Percentiles rank a stretch among this genome's conserved stretches.
Conservation (phyloP, 2,888 invertebrate species). For the Galerucella pusilla region DNA sequence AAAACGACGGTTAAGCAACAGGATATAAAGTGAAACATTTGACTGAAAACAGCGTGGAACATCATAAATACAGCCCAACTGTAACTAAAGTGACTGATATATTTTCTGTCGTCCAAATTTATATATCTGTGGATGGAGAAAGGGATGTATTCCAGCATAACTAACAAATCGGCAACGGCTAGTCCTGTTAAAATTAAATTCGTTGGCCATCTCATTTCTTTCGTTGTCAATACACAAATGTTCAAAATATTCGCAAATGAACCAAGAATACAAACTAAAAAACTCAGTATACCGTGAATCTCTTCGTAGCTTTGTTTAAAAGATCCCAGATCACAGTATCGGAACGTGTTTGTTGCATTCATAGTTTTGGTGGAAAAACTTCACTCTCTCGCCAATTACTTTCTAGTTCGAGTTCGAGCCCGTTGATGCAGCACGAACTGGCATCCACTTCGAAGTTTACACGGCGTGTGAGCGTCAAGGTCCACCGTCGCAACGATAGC, state of each 20-base stretch:
- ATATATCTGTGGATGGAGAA: conserved; percentile 86
- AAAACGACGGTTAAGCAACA: conserved; percentile 93
- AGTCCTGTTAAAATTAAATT: conserved; percentile 91
- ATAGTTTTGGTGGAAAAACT: conserved; percentile 7
- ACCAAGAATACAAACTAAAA: conserved; percentile 89
- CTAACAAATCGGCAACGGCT: conserved; percentile 92
- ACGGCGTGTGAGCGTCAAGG: conserved; percentile 11
- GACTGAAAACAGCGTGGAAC: conserved; percentile 90
- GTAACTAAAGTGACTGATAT: conserved; percentile 72
- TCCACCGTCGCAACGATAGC: conserved; percentile 14
- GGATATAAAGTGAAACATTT: conserved; percentile 89
- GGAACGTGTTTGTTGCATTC: conserved; percentile 25
- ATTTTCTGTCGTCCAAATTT: conserved; percentile 68
- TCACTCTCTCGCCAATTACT: neutral
- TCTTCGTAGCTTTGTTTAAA: conserved; percentile 76
- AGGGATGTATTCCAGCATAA: conserved; percentile 94
- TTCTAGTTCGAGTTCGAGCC: conserved; percentile 1
- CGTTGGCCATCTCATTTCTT: conserved; percentile 91
- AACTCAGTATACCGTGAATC: conserved; percentile 86
- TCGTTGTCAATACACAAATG: conserved; percentile 87
- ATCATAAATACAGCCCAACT: conserved; percentile 87
- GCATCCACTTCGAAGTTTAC: neutral
- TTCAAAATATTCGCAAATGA: conserved; percentile 92
- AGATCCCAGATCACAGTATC: conserved; percentile 67
- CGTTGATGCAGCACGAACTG: neutral